These are phyloP conservation scores for Thysanoteuthis rhombus DNA, from an alignment of 2,888 invertebrate species.

Conservation along the genomic window DNA sequence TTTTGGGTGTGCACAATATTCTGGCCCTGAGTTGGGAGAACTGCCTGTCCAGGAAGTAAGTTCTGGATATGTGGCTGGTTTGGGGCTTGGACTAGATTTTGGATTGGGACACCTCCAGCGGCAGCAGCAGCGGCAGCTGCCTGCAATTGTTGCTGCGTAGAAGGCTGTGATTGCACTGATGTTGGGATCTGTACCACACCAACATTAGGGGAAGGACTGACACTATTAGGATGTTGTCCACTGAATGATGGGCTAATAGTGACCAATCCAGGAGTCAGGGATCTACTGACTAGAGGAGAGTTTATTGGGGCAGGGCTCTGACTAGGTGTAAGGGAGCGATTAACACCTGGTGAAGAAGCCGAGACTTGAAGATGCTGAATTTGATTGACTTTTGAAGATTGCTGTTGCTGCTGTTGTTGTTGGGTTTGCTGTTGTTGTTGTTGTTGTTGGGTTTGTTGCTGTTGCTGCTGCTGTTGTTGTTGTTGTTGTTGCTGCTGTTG, in stretches of 20 bases:
- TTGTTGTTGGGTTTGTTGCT: constrained; percentile 35
- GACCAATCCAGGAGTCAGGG: constrained; percentile 42
- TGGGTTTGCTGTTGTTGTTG: constrained; percentile 41
- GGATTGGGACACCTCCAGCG: constrained; percentile 31
- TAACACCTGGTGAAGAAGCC: constrained; percentile 35
- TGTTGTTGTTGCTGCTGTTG: constrained; percentile 41
- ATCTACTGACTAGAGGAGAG: constrained; percentile 46
- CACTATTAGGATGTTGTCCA: constrained; percentile 38
- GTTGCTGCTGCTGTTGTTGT: constrained; percentile 42
- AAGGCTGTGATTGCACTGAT: constrained; percentile 38
- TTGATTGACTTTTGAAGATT: constrained; percentile 35
- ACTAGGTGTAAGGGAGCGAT: constrained; percentile 39
- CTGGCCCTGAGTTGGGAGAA: constrained; percentile 38
- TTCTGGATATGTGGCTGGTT: constrained; percentile 39
- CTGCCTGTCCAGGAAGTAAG: constrained; percentile 45
- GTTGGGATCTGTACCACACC: constrained; percentile 46
- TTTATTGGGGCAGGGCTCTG: constrained; percentile 44
- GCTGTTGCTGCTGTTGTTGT: constrained; percentile 33
- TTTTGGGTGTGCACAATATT: constrained; percentile 55
- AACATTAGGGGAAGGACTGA: constrained; percentile 45
- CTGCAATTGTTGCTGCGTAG: constrained; percentile 34
- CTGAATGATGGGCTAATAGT: constrained; percentile 39
- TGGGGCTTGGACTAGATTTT: constrained; percentile 33
- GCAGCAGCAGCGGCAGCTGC: constrained; percentile 14
- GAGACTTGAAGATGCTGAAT: constrained; percentile 34